Evolutionary conservation across 2,113 vertebrate genomes (phyloP).

Genomic region (Leptodactylus fuscus): DNA sequence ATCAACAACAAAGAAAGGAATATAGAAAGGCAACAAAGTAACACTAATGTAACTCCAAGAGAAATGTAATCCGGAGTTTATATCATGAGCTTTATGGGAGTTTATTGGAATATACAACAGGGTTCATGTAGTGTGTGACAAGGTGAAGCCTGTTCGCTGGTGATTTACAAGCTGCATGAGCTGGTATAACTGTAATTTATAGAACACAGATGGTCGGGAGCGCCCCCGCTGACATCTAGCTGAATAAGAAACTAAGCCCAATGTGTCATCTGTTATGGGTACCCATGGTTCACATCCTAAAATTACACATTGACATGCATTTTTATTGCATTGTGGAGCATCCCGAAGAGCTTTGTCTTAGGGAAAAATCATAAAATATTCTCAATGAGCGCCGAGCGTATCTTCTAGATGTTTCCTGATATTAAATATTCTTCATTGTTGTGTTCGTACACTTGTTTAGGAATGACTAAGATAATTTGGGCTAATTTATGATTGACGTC

Average conservation of each 20-base stretch:
- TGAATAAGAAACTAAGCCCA: constrained; percentile 75
- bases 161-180: constrained; percentile 83
- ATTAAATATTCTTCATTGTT: background rate
- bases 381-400: background rate
- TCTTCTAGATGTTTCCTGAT: background rate
- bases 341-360: constrained; percentile 45
- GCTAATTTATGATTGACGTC: background rate
- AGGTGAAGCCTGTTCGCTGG: constrained; percentile 78
- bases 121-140: constrained; percentile 80
- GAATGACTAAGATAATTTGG: background rate
- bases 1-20: constrained; percentile 62
- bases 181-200: constrained; percentile 81
- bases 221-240: constrained; percentile 77
- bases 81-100: constrained; percentile 76
- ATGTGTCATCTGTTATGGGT: constrained; percentile 73
- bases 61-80: constrained; percentile 77
- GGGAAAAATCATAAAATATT: background rate
- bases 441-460: background rate
- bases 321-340: constrained; percentile 61
- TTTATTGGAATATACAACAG: constrained; percentile 83
- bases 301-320: constrained; percentile 62
- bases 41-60: constrained; percentile 63
- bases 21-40: constrained; percentile 53
- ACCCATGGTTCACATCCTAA: constrained; percentile 72
- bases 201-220: constrained; percentile 79